Evolutionary conservation across 2,113 vertebrate species (phyloP), one percentile per base, ranked within the genome.

Genomic region (Hyla sarda): DNA sequence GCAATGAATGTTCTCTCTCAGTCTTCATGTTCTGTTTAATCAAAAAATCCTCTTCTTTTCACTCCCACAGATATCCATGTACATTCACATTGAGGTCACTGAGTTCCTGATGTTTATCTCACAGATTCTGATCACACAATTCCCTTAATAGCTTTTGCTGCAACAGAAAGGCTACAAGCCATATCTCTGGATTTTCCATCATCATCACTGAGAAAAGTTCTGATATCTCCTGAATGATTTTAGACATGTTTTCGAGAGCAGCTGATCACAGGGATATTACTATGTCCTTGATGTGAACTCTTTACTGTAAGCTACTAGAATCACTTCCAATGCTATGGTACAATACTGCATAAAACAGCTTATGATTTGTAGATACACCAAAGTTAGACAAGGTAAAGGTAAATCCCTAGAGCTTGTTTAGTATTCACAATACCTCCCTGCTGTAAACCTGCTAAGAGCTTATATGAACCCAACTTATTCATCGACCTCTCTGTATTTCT

Each of bases 101-200:
- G 37, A 81, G 56, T 81, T 81, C n/a, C 58, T 47, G 78, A 81
- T 81, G 78, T 81, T 47, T 81, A 81, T 81, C 56, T 62, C 78
- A 13, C 10, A 47, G n/a, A 65, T 81, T 62, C 78, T 81, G 56
- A 81, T 81, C 56, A 56, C 78, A 47, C 65, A 81, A 81, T 81
- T 81, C 78, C 78, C 50, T 60, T 81, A 81, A 81, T 81, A 62
- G 78, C 78, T 81, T 81, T 28, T 45, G 56, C 78, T 47, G 56
- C 58, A 47, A 30, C 34, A 28, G 37, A 9, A 56, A 62, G 23
- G 56, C 34, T 80, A 80, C 78, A 62, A 10, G 37, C n/a, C 41
- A 41, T 41, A n/a, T 41, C 56, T n/a, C 32, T 41, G 30, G 52
- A 81, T 62, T 65, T 81, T 62, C 78, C 56, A 65, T 81, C n/a